phyloP scores from a whole-genome alignment of 1,140 invertebrate species.

The Agraylea sexmaculata region DNA sequence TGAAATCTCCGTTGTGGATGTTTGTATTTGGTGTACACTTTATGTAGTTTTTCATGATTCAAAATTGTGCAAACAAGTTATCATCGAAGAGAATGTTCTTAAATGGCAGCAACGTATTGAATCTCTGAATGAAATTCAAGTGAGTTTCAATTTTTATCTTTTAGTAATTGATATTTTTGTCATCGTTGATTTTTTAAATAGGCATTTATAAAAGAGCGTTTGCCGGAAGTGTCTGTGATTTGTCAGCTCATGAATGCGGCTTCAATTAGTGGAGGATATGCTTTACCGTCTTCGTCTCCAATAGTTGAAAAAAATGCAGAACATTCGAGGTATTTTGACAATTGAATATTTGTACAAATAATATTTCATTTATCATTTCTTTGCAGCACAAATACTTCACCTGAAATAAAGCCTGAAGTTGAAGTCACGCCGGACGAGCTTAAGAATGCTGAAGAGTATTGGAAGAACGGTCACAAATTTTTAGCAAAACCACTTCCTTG shows the following conservation, averaged over 20 bases:
- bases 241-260: constrained; percentile 7
- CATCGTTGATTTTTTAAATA: constrained; percentile 1
- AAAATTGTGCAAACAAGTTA: constrained; percentile 31
- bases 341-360: constrained; percentile 20
- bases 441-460: constrained; percentile 42
- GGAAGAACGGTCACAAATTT: constrained; percentile 36
- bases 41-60: constrained; percentile 43
- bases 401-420: constrained; percentile 32
- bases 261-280: constrained; percentile 1
- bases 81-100: constrained; percentile 32
- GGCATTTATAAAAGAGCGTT: constrained; percentile 17
- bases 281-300: too few relatives aligned
- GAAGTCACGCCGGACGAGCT: constrained; percentile 46
- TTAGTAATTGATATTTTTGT: constrained; percentile 4
- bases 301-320: constrained; percentile 2
- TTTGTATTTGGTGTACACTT: constrained; percentile 51
- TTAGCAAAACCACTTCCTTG: constrained; percentile 33
- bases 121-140: constrained; percentile 37
- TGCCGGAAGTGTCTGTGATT: constrained; percentile 11
- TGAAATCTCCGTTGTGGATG: constrained; percentile 45
- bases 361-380: constrained; percentile 30
- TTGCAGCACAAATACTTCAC: constrained; percentile 27
- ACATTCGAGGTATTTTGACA: constrained; percentile 13
- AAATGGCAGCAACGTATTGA: constrained; percentile 34
- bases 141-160: constrained; percentile 21